A percentile compares a stretch with the other conserved stretches of the same genome.
Conservation (phyloP, 1,140 invertebrate species). For the Spodoptera frugiperda region DNA sequence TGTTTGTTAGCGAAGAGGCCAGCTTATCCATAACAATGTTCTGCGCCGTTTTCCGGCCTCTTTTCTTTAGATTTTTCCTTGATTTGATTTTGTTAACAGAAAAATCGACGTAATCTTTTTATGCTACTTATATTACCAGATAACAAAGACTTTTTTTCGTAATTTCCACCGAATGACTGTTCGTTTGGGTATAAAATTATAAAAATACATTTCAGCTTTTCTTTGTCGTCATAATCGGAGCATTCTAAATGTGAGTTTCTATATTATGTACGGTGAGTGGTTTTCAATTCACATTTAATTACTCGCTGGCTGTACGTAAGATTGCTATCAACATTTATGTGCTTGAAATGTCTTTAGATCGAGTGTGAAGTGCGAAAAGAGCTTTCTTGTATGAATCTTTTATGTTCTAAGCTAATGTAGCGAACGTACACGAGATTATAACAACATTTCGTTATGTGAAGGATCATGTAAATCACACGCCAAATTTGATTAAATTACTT, state of each 20-base stretch:
- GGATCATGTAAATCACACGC: slow-evolving; percentile 4
- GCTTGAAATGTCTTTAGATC: slow-evolving; percentile 1
- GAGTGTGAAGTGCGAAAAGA: neutral
- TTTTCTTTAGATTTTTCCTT: slow-evolving; percentile 18
- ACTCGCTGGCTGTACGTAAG: slow-evolving; percentile 40
- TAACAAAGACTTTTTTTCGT: too few relatives aligned
- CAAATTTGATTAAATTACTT: neutral
- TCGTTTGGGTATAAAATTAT: too few relatives aligned
- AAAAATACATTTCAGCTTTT: too few relatives aligned
- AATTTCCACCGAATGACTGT: too few relatives aligned
- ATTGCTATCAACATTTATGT: slow-evolving; percentile 42
- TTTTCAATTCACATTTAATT: slow-evolving; percentile 65
- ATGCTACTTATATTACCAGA: neutral
- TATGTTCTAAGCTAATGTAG: slow-evolving; percentile 36
- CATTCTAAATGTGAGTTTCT: neutral
- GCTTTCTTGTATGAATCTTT: slow-evolving; percentile 28
- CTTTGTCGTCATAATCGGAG: neutral
- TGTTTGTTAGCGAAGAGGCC: slow-evolving; percentile 6
- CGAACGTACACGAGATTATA: slow-evolving; percentile 23
- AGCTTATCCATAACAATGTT: slow-evolving; percentile 26
- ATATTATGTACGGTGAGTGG: slow-evolving; percentile 35
- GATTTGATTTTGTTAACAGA: slow-evolving; percentile 12
- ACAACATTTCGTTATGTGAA: slow-evolving; percentile 12
- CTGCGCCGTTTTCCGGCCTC: slow-evolving; percentile 9
- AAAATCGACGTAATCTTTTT: slow-evolving; percentile 14